Evolutionary conservation across 2,888 invertebrate species (phyloP).

Genomic region (Pharmacophagus antenor): DNA sequence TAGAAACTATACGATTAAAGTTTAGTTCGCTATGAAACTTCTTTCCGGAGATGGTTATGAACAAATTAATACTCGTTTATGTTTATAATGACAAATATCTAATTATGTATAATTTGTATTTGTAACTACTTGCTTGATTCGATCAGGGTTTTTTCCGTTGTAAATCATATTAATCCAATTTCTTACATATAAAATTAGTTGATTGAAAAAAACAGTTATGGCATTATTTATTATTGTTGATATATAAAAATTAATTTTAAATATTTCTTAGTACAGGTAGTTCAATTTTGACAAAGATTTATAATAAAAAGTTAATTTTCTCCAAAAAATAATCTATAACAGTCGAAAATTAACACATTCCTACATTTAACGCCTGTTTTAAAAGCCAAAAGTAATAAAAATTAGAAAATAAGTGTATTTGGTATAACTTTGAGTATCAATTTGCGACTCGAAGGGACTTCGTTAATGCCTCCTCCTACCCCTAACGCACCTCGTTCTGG

Average conservation of each 20-base stretch:
- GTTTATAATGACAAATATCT: too few species aligned
- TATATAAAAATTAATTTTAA: too few species aligned
- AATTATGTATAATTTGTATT: too few species aligned
- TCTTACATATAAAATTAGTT: too few species aligned
- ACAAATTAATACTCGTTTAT: background rate
- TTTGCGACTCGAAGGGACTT: background rate
- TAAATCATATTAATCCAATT: too few species aligned
- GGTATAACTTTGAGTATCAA: constrained; percentile 3
- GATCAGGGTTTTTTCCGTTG: too few species aligned
- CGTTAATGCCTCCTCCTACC: background rate
- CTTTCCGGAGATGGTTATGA: background rate
- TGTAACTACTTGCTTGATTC: too few species aligned
- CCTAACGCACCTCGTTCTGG: background rate
- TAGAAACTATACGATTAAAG: background rate
- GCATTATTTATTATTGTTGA: too few species aligned
- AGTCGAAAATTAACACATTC: background rate
- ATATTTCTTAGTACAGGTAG: too few species aligned
- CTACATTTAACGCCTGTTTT: constrained; percentile 34
- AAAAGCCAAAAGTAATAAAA: constrained; percentile 1
- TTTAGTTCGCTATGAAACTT: background rate
- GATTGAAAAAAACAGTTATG: too few species aligned
- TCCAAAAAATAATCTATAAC: background rate
- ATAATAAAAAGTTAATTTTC: background rate
- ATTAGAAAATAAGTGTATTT: background rate
- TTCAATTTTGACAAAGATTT: background rate